phyloP scores from a whole-genome alignment of 2,797 vertebrate species.

The Rachycentron canadum region DNA sequence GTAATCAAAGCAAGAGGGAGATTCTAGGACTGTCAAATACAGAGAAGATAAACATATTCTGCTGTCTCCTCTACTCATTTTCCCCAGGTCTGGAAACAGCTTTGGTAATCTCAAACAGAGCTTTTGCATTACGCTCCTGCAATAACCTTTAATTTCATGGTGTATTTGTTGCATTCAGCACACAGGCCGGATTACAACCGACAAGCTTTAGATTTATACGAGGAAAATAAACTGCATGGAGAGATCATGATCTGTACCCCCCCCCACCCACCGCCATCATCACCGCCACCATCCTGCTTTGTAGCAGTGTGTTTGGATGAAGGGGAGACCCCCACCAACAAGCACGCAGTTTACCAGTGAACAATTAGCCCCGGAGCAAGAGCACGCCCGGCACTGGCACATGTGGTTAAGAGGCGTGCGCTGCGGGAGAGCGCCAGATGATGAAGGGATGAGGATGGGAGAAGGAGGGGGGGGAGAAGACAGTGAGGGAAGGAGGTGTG shows the following conservation, averaged over 20 bases:
- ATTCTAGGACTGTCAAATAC: conserved; percentile 12
- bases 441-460: conserved; percentile 90
- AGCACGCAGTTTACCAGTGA: conserved; percentile 83
- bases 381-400: conserved; percentile 88
- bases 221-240: conserved; percentile 78
- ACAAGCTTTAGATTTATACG: conserved; percentile 77
- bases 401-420: conserved; percentile 86
- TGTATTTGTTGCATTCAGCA: conserved; percentile 87
- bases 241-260: conserved; percentile 74
- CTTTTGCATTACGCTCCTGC: conserved; percentile 76
- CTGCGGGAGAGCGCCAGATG: conserved; percentile 90
- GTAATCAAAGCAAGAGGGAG: conserved; percentile 23
- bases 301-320: conserved; percentile 63
- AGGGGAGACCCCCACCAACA: conserved; percentile 79
- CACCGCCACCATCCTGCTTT: conserved; percentile 59
- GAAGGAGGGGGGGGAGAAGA: conserved; percentile 72
- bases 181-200: conserved; percentile 84
- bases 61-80: conserved; percentile 20
- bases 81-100: conserved; percentile 76
- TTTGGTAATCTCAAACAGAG: conserved; percentile 70
- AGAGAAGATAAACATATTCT: conserved; percentile 23
- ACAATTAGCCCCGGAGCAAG: conserved; percentile 94
- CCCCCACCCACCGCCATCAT: conserved; percentile 7
- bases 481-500: conserved; percentile 66
- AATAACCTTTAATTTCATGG: conserved; percentile 89